Evolutionary conservation across 2,888 invertebrate species (phyloP), one percentile per base, ranked within the genome.

Genomic region (Masnerella sp.): DNA sequence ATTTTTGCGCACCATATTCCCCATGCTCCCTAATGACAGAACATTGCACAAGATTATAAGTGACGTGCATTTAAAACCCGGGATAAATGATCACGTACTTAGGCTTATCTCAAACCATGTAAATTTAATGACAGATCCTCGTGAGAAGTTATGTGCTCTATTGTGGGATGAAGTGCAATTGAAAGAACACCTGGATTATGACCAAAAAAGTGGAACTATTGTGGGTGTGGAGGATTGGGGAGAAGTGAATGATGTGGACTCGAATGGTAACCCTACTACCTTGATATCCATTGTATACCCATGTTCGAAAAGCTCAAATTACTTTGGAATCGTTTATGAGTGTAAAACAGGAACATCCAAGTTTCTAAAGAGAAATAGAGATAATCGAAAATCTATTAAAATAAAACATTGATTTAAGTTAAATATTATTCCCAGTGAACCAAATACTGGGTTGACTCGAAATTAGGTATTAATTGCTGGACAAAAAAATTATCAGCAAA

Each of bases 211-310:
- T 7, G 59, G 47, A 0, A 43, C 7, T 0, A 28, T 59, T 14
- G 14, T 47, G n/a, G 59, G 47, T 18, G 38, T 59, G 0, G 59
- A 59, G 18, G 47, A 59, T 38, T 59, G 59, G 59, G 59, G 59
- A 2, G 49, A 61, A 2, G 5, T 2, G 1, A 34, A 12, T 7
- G 2, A 34, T 7, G 2, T 5, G 5, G 38, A 38, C 14, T 1
- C 4, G 15, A 38, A 38, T 38, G 38, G 38, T n/a, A n/a, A n/a
- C n/a, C n/a, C n/a, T n/a, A n/a, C n/a, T n/a, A n/a, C n/a, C n/a
- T n/a, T n/a, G n/a, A n/a, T n/a, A n/a, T n/a, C n/a, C n/a, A n/a
- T n/a, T n/a, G n/a, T n/a, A n/a, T n/a, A n/a, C n/a, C n/a, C n/a
- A n/a, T n/a, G n/a, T n/a, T n/a, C n/a, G n/a, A n/a, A n/a, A n/a